Conservation (phyloP, 92 coral and sea anemone genomes). For the Porites lobata region DNA sequence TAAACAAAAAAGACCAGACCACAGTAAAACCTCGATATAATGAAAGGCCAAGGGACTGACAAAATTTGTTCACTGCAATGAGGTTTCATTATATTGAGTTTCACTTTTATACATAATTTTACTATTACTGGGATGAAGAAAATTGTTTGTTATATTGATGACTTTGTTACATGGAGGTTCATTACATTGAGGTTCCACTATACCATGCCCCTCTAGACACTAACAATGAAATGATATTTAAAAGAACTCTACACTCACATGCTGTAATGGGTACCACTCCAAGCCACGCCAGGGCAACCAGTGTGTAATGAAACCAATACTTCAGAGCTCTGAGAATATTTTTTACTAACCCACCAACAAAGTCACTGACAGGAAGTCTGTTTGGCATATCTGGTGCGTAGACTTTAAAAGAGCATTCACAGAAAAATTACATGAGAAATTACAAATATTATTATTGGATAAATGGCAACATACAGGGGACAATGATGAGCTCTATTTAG, state of each 20-base stretch:
- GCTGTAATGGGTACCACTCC: conserved; percentile 99
- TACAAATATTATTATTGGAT: not conserved
- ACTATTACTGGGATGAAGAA: too few species aligned
- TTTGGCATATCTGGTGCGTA: conserved; percentile 98
- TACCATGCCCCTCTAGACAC: not conserved
- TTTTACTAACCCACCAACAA: conserved; percentile 88
- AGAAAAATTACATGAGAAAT: not conserved
- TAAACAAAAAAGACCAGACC: too few species aligned
- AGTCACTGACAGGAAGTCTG: conserved; percentile 94
- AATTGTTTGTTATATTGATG: too few species aligned
- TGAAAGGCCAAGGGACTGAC: too few species aligned
- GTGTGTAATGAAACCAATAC: conserved; percentile 97
- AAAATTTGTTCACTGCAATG: too few species aligned
- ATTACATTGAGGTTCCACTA: too few species aligned
- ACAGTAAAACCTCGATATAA: too few species aligned
- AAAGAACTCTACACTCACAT: conserved; percentile 70
- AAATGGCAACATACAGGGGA: not conserved
- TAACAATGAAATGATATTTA: not conserved
- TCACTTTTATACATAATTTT: too few species aligned
- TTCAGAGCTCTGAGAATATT: conserved; percentile 90
- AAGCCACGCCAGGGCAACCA: conserved; percentile 98
- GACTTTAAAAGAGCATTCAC: conserved; percentile 45
- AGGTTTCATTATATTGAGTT: too few species aligned
- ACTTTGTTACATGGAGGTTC: too few species aligned
- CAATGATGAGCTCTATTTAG: not conserved